These are phyloP conservation scores for Paratrypauchen microcephalus DNA, from an alignment of 2,797 vertebrate genomes.

Conservation along the genomic window DNA sequence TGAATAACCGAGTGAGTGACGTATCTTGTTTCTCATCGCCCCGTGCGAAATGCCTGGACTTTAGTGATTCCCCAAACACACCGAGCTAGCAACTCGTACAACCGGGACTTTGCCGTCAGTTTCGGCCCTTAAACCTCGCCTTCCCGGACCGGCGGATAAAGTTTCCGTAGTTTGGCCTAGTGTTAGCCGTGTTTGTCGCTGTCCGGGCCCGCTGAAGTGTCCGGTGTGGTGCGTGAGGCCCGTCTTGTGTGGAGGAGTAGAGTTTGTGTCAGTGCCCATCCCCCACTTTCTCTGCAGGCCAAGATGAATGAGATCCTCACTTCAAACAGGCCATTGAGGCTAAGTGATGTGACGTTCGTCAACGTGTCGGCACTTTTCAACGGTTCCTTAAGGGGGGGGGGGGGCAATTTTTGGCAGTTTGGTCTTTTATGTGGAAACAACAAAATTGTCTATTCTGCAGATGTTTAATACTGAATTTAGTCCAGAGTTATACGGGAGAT, in stretches of 20 bases:
- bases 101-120: constrained; percentile 72
- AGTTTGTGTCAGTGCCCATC: constrained; percentile 79
- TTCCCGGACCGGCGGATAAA: constrained; percentile 6
- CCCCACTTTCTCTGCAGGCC: constrained; percentile 78
- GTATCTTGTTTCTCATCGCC: neutral
- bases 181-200: constrained; percentile 16
- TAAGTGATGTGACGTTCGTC: too few species aligned
- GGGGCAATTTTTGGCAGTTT: too few species aligned
- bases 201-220: neutral
- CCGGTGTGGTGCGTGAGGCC: constrained; percentile 62
- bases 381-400: too few species aligned
- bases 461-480: too few species aligned
- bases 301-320: constrained; percentile 80
- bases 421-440: too few species aligned
- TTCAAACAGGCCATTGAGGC: constrained; percentile 66
- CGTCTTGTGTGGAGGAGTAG: constrained; percentile 71
- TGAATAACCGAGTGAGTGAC: neutral
- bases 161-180: constrained; percentile 22
- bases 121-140: constrained; percentile 53
- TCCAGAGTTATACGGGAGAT: too few species aligned
- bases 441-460: too few species aligned
- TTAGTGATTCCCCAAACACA: constrained; percentile 5
- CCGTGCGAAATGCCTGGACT: neutral
- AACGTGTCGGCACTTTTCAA: too few species aligned
- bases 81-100: constrained; percentile 49